Evolutionary conservation across 2,113 vertebrate genomes (phyloP).

Genomic region (Chlorodrepanis virens): DNA sequence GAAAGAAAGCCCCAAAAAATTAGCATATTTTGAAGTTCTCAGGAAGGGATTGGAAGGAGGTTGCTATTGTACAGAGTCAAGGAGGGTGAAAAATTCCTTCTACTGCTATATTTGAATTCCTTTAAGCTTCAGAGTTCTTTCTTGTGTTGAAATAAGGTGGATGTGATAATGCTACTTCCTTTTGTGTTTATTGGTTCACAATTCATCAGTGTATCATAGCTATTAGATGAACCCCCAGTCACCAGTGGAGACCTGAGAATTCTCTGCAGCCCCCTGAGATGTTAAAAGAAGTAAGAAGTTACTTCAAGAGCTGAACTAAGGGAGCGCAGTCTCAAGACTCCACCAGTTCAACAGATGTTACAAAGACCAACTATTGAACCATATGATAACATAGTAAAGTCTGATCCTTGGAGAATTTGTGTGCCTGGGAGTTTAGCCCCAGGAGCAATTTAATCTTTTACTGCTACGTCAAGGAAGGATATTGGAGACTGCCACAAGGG

Average conservation of each 20-base stretch:
- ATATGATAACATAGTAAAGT: neutral
- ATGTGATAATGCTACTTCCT: neutral
- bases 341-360: neutral
- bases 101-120: neutral
- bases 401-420: neutral
- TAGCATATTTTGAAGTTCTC: neutral
- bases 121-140: neutral
- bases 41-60: neutral
- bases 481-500: neutral
- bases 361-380: neutral
- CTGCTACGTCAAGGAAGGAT: neutral
- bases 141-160: neutral
- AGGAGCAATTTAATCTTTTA: neutral
- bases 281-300: neutral
- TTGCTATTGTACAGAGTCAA: neutral
- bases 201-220: neutral
- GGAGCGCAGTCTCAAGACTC: neutral
- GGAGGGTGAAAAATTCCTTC: neutral
- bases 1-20: neutral
- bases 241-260: neutral
- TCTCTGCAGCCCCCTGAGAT: neutral
- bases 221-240: neutral
- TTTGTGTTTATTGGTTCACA: neutral
- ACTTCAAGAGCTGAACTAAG: neutral
- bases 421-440: neutral